Percentiles rank a stretch among this genome's conserved stretches.
phyloP scores from a whole-genome alignment of 1,140 invertebrate genomes.

The Ladona fulva region DNA sequence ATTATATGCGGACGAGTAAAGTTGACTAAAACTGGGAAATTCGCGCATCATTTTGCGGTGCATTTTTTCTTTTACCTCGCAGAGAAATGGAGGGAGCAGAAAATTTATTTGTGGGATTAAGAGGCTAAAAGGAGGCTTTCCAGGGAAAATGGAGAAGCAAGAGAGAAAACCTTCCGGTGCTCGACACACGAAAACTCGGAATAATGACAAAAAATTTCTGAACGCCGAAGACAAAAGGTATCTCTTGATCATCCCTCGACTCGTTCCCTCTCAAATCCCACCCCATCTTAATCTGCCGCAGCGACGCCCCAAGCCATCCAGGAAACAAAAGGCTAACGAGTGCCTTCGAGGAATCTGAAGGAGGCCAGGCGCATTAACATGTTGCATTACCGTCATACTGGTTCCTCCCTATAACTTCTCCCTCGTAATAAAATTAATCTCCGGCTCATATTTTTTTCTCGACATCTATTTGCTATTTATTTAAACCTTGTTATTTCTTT shows the following conservation, averaged over 20 bases:
- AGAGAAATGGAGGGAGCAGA: too few species aligned
- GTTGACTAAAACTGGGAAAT: too few species aligned
- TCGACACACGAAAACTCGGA: neutral
- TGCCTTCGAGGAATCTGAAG: too few species aligned
- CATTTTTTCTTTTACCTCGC: too few species aligned
- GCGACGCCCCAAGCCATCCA: neutral
- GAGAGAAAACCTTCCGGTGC: neutral
- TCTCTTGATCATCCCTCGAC: neutral
- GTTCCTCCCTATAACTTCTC: neutral
- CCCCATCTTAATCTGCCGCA: neutral
- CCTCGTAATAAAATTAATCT: neutral
- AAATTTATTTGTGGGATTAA: too few species aligned
- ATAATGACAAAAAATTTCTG: neutral
- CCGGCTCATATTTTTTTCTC: too few species aligned
- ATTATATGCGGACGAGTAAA: too few species aligned
- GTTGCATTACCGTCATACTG: slow-evolving; percentile 7
- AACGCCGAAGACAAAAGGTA: neutral
- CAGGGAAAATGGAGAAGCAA: too few species aligned
- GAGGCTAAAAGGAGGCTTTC: too few species aligned
- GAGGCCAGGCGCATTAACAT: neutral
- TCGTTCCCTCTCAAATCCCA: neutral
- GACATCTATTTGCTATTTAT: too few species aligned
- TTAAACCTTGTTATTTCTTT: too few species aligned
- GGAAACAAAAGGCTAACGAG: neutral
- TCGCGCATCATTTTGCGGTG: too few species aligned